These are phyloP conservation scores for Lutjanus erythropterus DNA, from an alignment of 2,113 vertebrate genomes.

Conservation along the genomic window DNA sequence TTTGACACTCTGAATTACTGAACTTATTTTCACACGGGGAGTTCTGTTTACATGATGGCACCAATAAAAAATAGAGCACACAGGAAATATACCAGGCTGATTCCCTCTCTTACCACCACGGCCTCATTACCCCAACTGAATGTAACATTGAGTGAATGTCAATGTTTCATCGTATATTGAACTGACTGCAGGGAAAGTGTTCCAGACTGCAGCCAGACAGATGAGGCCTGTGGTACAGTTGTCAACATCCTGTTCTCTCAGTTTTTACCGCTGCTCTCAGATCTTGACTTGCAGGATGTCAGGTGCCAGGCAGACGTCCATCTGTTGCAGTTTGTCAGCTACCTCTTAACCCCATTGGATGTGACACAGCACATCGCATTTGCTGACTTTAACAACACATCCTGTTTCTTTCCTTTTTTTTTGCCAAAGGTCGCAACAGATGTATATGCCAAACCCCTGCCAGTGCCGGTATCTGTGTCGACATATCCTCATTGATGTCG, in stretches of 20 bases:
- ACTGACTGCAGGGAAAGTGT: constrained; percentile 40
- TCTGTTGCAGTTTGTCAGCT: constrained; percentile 58
- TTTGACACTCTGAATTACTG: constrained; percentile 35
- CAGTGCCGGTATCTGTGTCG: constrained; percentile 28
- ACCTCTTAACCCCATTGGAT: constrained; percentile 33
- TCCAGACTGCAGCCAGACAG: constrained; percentile 57
- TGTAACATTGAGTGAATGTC: constrained; percentile 50
- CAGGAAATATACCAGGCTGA: constrained; percentile 5
- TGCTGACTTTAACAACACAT: constrained; percentile 39
- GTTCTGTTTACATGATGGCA: constrained; percentile 48
- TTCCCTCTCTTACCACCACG: constrained; percentile 3
- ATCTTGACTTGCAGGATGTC: constrained; percentile 49
- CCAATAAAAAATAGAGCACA: constrained; percentile 23
- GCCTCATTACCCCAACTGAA: constrained; percentile 46
- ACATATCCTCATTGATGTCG: constrained; percentile 52
- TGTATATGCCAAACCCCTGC: constrained; percentile 39
- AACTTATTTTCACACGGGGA: constrained; percentile 27
- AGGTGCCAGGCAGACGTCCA: constrained; percentile 45
- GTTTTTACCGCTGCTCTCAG: constrained; percentile 27
- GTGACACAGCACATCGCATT: constrained; percentile 38
- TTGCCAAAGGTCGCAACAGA: constrained; percentile 56
- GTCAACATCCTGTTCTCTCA: constrained; percentile 51
- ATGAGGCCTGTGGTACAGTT: constrained; percentile 31
- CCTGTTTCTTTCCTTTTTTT: constrained; percentile 3
- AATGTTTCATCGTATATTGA: constrained; percentile 36